A percentile compares a stretch with the other conserved stretches of the same genome.
Evolutionary conservation across 2,797 vertebrate species (phyloP).

Genomic region (Centroberyx gerrardi): DNA sequence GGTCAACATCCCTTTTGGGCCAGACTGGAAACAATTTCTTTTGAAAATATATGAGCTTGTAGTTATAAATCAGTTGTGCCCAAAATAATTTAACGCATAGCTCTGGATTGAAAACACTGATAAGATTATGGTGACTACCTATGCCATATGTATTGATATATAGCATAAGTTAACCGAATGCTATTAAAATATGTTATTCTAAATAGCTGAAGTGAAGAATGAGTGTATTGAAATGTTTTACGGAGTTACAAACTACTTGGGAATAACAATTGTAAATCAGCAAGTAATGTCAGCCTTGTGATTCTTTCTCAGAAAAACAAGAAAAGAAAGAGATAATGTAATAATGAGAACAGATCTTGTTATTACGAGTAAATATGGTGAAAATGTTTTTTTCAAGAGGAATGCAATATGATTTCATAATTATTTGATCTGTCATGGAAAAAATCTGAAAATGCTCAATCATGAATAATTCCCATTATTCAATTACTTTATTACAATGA

Average conservation of each 20-base stretch:
- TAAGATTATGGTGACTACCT: conserved; percentile 3
- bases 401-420: no score
- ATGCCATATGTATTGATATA: not conserved
- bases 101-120: conserved; percentile 24
- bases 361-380: no score
- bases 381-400: no score
- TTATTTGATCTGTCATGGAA: no score
- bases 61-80: conserved; percentile 38
- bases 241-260: not conserved
- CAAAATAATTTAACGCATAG: conserved; percentile 17
- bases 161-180: not conserved
- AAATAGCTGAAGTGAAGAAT: not conserved
- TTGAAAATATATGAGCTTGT: conserved; percentile 33
- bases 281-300: no score
- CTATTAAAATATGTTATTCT: not conserved
- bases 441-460: no score
- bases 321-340: no score
- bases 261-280: no score
- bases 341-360: no score
- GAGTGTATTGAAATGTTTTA: not conserved
- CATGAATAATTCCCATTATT: no score
- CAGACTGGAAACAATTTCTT: conserved; percentile 19
- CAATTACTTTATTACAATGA: no score
- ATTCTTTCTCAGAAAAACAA: no score
- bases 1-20: conserved; percentile 45